Conservation (phyloP, 2,888 invertebrate species). For the Eueremaeus valkanovi region DNA sequence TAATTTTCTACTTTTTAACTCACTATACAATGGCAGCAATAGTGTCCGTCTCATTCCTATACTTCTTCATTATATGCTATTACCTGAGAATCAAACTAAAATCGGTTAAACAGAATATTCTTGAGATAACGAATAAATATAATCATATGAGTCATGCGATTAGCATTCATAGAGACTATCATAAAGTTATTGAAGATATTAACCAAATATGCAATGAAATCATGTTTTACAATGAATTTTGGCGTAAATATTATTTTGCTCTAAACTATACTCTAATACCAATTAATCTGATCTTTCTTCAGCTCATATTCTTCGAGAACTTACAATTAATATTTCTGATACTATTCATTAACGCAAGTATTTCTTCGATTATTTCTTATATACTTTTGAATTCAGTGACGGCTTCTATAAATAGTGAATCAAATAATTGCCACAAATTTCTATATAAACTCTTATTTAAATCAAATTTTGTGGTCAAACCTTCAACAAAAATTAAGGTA, state of each 20-base stretch:
- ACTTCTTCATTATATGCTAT: not conserved
- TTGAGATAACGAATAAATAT: not conserved
- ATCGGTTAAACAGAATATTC: not conserved
- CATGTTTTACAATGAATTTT: not conserved
- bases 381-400: not conserved
- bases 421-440: not conserved
- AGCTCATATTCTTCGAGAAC: not conserved
- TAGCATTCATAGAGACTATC: not conserved
- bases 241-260: not conserved
- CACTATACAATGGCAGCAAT: not conserved
- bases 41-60: not conserved
- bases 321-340: not conserved
- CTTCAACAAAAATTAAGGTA: not conserved
- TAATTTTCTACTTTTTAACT: not conserved
- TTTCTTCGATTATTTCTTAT: not conserved
- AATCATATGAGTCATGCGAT: not conserved
- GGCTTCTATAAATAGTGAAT: not conserved
- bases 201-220: not conserved
- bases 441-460: not conserved
- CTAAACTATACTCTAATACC: not conserved
- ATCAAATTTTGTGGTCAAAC: not conserved
- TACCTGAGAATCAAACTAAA: not conserved
- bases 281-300: not conserved
- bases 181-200: not conserved
- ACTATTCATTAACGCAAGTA: not conserved